Base-by-base conservation (phyloP, 2,888 invertebrate genomes). In the Hartigia nigra region DNA sequence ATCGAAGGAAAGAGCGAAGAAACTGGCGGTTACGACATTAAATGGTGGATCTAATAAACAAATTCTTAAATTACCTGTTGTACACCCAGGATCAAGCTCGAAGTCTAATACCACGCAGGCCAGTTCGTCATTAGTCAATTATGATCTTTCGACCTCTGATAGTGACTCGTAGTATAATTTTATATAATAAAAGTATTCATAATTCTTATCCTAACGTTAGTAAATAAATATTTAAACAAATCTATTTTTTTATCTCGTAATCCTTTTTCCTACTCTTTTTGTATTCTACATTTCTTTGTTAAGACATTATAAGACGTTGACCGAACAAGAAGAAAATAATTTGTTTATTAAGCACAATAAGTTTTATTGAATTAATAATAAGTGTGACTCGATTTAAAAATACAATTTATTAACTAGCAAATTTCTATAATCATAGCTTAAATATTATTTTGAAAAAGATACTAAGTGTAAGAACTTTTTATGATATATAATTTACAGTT, bases 111-210 rank as follows among this genome's bases (percentile, higher is more conserved):
- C 70, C 69, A 69, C n/a, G 35, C 69, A 12, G n/a, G n/a, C 77
- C 36, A 82, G 70, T 69, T 80, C 81, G 12, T 87, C 90, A 23
- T 84, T 91, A 70, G 91, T 91, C n/a, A 88, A 85, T 80, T 91
- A 91, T 69, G 90, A 89, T 77, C 88, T 84, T 79, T 90, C 91
- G n/a, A 91, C 90, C 79, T 90, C 91, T 5, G 91, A 91, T 37
- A 91, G 87, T 79, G 91, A 90, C 77, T 84, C 84, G 32, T 89
- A 90, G 72, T 69, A 14, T 14, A 72, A 23, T 14, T 55, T 39
- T 23, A 55, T 55, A 55, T 9, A 55, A 55, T 55, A 2, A 55
- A 55, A 55, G 9, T 55, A 23, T 55, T 55, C 55, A 55, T 55
- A 55, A 55, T 55, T 55, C 23, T 55, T 55, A 55, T 23, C 5